Evolutionary conservation across 2,888 invertebrate species (phyloP), one percentile per base, ranked within the genome.

Genomic region (Rhyacophila evoluta): DNA sequence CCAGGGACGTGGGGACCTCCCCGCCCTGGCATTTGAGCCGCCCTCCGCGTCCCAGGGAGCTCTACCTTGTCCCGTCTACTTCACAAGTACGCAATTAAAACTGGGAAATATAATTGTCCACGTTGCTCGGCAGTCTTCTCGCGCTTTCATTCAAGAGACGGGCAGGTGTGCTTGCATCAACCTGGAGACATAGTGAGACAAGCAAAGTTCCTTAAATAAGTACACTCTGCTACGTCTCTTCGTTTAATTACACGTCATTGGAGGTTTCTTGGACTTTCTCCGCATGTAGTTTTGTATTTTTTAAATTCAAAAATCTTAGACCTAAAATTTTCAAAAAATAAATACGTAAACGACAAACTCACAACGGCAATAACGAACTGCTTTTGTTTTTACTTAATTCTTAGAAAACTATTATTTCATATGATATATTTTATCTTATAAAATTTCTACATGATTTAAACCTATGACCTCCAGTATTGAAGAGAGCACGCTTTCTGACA

Each of bases 81-180:
- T 77, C 77, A 74, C 80, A 80, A 80, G 80, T 74, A 77, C 77
- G 80, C 80, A 80, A 80, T 80, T 80, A 80, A 80, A 80, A 80
- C 80, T 37, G 74, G 80, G 80, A 80, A 80, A 80, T 80, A 77
- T 80, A 80, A 80, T 80, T 80, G 80, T 80, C 77, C 74, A 28
- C 74, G 80, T 77, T 55, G 19, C 69, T n/a, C 27, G 5, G 37
- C 55, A 11, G 12, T 10, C 37, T 0, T 25, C 55, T 15, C 12
- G 25, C 36, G 36, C 39, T 27, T 25, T 19, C 73, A 55, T 55
- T 55, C 19, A 19, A 55, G 55, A 55, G 55, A 55, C 55, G 55
- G 19, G 55, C 55, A 55, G 55, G 72, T 72, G 37, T 25, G 37
- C 72, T 33, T 36, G 55, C 55, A 55, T 55, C 55, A 55, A 55